phyloP scores from a whole-genome alignment of 2,888 invertebrate species.

The Tethea ocularis region DNA sequence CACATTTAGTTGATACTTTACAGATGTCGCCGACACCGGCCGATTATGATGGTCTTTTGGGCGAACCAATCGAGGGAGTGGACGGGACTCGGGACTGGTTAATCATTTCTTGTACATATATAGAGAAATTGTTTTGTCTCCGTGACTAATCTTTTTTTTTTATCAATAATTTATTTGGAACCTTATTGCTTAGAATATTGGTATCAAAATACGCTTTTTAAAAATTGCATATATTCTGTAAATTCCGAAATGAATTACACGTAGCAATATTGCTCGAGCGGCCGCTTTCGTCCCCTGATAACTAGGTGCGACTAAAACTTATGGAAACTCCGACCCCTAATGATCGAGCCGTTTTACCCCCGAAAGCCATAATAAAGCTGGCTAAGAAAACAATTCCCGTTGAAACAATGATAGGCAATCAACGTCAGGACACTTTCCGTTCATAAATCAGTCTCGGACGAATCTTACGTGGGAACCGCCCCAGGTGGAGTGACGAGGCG shows the following conservation, averaged over 20 bases:
- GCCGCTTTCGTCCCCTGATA: too few relatives aligned
- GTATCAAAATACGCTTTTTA: too few relatives aligned
- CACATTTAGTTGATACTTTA: conserved; percentile 70
- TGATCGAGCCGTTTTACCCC: neutral
- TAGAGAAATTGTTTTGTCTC: conserved; percentile 4
- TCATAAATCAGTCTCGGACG: conserved; percentile 43
- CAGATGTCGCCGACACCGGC: conserved; percentile 61
- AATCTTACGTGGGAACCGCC: conserved; percentile 34
- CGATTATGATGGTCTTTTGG: conserved; percentile 46
- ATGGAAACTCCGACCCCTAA: conserved; percentile 9
- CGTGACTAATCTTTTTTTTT: neutral
- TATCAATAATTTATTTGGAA: too few relatives aligned
- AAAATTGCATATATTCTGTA: too few relatives aligned
- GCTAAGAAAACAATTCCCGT: conserved; percentile 20
- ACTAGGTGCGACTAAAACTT: too few relatives aligned
- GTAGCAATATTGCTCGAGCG: too few relatives aligned
- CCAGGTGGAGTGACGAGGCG: conserved; percentile 30
- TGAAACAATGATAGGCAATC: conserved; percentile 51
- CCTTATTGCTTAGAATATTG: too few relatives aligned
- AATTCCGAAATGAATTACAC: too few relatives aligned
- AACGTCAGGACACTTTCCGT: conserved; percentile 28
- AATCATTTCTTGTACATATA: conserved; percentile 21
- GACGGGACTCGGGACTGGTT: conserved; percentile 21
- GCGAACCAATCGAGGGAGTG: conserved; percentile 59
- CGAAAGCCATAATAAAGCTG: conserved; percentile 24